phyloP scores from a whole-genome alignment of 2,113 vertebrate genomes.

The Nycticryphes semicollaris region DNA sequence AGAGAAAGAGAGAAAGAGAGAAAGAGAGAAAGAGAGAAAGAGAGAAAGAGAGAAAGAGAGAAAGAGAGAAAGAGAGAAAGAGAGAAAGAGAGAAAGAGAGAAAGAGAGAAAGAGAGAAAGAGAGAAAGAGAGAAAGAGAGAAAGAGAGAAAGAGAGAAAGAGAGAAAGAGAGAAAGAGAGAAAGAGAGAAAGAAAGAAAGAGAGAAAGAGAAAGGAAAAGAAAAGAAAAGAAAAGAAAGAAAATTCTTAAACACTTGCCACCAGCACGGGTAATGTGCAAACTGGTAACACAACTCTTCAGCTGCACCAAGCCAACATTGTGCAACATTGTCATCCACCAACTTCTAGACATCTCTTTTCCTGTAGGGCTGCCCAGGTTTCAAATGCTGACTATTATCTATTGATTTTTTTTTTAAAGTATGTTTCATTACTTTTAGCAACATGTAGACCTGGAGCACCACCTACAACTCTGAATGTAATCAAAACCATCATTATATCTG shows the following conservation, averaged over 20 bases:
- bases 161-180: too few species aligned
- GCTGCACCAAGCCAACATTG: neutral
- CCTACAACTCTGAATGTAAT: neutral
- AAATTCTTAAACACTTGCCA: neutral
- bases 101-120: too few species aligned
- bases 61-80: too few species aligned
- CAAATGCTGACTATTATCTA: neutral
- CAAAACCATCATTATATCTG: neutral
- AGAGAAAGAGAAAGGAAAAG: too few species aligned
- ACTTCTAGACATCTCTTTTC: neutral
- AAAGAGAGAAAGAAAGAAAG: too few species aligned
- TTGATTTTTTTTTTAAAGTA: neutral
- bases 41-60: too few species aligned
- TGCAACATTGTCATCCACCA: neutral
- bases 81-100: too few species aligned
- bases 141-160: too few species aligned
- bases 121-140: too few species aligned
- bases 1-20: too few species aligned
- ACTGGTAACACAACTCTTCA: neutral
- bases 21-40: too few species aligned
- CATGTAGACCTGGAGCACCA: neutral
- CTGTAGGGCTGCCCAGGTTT: neutral
- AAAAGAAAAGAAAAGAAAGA: neutral
- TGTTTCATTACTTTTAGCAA: neutral
- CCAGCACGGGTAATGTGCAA: neutral